These are phyloP conservation scores for Megaptera novaeangliae DNA, from an alignment of 2,113 vertebrate species.

Conservation along the genomic window DNA sequence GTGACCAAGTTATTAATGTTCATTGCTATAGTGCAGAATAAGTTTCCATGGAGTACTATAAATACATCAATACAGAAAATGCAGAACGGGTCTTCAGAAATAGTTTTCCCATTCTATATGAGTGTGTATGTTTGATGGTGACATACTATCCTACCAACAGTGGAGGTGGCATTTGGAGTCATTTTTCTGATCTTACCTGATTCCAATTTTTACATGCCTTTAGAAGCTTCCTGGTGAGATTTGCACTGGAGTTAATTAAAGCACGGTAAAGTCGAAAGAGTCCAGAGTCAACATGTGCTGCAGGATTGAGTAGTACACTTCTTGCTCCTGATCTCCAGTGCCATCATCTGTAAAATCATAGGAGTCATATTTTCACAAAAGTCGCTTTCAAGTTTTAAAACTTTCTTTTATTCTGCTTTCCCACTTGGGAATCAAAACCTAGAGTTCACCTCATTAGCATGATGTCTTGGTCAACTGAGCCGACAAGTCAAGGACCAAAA, in stretches of 20 bases:
- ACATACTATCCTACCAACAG: not conserved
- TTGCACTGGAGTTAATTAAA: not conserved
- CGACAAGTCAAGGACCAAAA: not conserved
- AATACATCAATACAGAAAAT: not conserved
- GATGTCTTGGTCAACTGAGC: not conserved
- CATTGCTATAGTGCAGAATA: not conserved
- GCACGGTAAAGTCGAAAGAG: not conserved
- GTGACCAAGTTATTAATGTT: not conserved
- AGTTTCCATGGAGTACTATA: not conserved
- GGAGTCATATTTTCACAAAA: not conserved
- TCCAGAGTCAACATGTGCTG: not conserved
- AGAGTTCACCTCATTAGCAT: not conserved
- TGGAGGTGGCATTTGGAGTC: not conserved
- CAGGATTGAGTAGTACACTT: not conserved
- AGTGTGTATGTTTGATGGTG: not conserved
- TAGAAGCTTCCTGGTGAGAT: not conserved
- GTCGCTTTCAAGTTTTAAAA: not conserved
- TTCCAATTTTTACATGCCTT: not conserved
- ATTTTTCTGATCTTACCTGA: not conserved
- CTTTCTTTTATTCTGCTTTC: not conserved
- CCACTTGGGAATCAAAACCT: not conserved
- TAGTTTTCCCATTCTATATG: not conserved
- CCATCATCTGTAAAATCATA: not conserved
- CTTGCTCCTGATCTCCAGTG: not conserved
- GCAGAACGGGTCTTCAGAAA: not conserved